phyloP scores from a whole-genome alignment of 2,113 vertebrate species.

The Lathamus discolor region DNA sequence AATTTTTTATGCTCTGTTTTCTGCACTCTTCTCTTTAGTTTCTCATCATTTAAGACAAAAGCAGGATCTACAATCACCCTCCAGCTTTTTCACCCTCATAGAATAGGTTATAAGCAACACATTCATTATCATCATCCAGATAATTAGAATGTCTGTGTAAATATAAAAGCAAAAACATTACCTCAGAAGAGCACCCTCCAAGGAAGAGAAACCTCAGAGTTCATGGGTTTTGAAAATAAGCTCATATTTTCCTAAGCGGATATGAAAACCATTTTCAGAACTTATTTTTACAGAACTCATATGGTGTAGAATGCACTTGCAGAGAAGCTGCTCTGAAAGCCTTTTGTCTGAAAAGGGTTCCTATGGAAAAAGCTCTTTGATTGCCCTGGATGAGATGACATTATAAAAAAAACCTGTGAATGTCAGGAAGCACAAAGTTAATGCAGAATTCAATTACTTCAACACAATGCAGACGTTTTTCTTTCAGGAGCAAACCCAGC shows the following conservation, averaged over 20 bases:
- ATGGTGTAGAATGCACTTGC: not conserved
- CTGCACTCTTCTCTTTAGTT: slow-evolving; percentile 56
- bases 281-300: slow-evolving; percentile 20
- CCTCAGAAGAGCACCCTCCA: slow-evolving; percentile 34
- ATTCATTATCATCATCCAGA: slow-evolving; percentile 67
- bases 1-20: slow-evolving; percentile 69
- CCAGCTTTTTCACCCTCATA: slow-evolving; percentile 59
- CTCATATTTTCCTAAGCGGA: slow-evolving; percentile 30
- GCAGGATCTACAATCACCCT: slow-evolving; percentile 44
- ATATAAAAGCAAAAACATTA: slow-evolving; percentile 61
- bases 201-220: slow-evolving; percentile 2
- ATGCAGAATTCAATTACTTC: not conserved
- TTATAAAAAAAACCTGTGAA: not conserved
- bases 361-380: not conserved
- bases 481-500: not conserved
- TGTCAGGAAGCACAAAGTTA: not conserved
- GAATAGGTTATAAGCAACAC: slow-evolving; percentile 69
- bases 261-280: slow-evolving; percentile 5
- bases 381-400: not conserved
- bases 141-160: slow-evolving; percentile 69
- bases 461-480: not conserved
- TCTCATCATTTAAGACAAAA: slow-evolving; percentile 49
- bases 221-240: slow-evolving; percentile 36
- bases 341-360: not conserved
- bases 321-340: not conserved